These are phyloP conservation scores for Adela reaumurella DNA, from an alignment of 2,888 invertebrate genomes.

Conservation along the genomic window DNA sequence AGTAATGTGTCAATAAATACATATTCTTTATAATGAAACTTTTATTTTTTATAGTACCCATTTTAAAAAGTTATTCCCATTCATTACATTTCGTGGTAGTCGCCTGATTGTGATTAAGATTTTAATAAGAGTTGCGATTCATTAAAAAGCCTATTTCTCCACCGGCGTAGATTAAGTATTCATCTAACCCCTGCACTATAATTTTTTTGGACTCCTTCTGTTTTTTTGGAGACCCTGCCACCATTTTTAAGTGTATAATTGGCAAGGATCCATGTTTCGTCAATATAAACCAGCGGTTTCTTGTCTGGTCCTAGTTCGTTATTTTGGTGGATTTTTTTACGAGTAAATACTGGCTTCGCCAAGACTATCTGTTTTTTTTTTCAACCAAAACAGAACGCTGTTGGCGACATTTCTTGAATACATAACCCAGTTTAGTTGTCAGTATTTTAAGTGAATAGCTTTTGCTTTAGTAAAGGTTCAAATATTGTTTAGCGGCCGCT, in stretches of 20 bases:
- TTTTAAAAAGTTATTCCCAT: constrained; percentile 1
- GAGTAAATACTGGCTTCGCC: constrained; percentile 4
- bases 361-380: constrained; percentile 1
- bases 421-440: constrained; percentile 1
- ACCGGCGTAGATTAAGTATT: neutral
- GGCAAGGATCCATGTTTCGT: neutral
- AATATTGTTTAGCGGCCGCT: constrained; percentile 1
- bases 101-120: neutral
- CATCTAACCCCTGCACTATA: neutral
- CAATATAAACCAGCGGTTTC: neutral
- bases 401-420: constrained; percentile 4
- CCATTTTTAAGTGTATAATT: neutral
- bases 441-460: too few relatives aligned
- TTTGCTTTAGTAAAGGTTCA: neutral
- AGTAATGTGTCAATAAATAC: constrained; percentile 1
- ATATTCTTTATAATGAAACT: too few relatives aligned
- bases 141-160: neutral
- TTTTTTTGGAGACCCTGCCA: neutral
- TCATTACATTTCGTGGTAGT: neutral
- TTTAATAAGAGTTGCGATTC: neutral
- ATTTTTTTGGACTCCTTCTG: neutral
- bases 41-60: constrained; percentile 3
- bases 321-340: constrained; percentile 1
- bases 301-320: neutral
- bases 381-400: constrained; percentile 1